A percentile compares a stretch with the other conserved stretches of the same genome.
phyloP scores from a whole-genome alignment of 1,140 invertebrate species.

The Schmidtea mediterranea region DNA sequence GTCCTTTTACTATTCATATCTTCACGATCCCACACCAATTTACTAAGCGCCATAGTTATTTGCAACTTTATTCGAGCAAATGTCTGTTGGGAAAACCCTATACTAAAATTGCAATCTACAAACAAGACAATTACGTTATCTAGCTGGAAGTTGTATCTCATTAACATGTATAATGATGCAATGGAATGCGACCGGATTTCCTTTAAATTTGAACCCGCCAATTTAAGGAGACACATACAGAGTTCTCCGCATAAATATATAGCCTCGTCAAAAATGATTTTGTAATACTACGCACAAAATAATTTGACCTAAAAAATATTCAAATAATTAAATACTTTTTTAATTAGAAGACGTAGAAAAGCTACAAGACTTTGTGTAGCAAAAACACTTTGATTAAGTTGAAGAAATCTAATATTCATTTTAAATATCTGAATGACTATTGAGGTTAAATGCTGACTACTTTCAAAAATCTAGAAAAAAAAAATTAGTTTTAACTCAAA shows the following conservation, averaged over 20 bases:
- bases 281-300: constrained; percentile 38
- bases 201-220: constrained; percentile 59
- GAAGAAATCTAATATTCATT: neutral
- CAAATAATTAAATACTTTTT: neutral
- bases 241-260: constrained; percentile 65
- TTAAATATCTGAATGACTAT: constrained; percentile 1
- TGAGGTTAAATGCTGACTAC: constrained; percentile 1
- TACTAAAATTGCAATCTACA: too few species aligned
- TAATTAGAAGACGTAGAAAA: neutral
- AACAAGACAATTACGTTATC: constrained; percentile 45
- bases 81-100: constrained; percentile 36
- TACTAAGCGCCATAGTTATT: constrained; percentile 64
- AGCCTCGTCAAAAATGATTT: constrained; percentile 63
- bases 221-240: constrained; percentile 57
- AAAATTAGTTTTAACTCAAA: too few species aligned
- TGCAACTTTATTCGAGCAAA: constrained; percentile 94
- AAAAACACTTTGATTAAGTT: neutral
- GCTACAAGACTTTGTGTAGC: neutral
- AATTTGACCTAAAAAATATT: neutral
- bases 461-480: constrained; percentile 1
- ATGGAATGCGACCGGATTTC: constrained; percentile 47
- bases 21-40: constrained; percentile 12
- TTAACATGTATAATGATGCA: constrained; percentile 68
- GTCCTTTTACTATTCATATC: neutral
- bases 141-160: constrained; percentile 84